These are phyloP conservation scores for Rosalia funebris DNA, from an alignment of 2,888 invertebrate genomes.

Conservation along the genomic window DNA sequence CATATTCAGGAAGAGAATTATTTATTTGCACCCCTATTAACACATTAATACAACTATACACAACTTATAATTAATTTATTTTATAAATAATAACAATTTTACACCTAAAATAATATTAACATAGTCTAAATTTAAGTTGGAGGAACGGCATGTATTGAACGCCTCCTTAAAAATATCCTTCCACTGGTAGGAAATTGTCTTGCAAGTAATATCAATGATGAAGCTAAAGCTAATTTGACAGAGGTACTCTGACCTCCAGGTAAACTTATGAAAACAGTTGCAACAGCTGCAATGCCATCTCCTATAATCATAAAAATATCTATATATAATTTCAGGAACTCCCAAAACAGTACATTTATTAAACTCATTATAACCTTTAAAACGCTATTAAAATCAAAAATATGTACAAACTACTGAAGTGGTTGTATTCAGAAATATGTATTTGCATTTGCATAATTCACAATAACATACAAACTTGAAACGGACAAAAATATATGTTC, in stretches of 20 bases:
- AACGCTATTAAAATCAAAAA: too few species aligned
- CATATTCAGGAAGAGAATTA: too few species aligned
- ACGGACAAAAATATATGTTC: too few species aligned
- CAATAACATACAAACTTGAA: too few species aligned
- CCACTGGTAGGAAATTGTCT: constrained; percentile 69
- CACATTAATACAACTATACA: not conserved
- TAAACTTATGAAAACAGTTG: constrained; percentile 88
- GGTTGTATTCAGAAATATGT: too few species aligned
- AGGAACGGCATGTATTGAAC: constrained; percentile 68
- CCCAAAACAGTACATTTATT: too few species aligned
- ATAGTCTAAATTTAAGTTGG: constrained; percentile 55
- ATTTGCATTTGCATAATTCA: too few species aligned
- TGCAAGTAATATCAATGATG: constrained; percentile 79
- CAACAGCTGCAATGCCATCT: constrained; percentile 90
- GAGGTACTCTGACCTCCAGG: constrained; percentile 87
- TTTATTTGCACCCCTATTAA: too few species aligned
- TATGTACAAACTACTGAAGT: too few species aligned
- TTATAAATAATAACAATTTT: constrained; percentile 44
- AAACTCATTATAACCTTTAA: too few species aligned
- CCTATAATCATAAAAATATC: constrained; percentile 62
- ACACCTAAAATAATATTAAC: constrained; percentile 35
- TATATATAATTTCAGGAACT: too few species aligned
- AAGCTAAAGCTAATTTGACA: constrained; percentile 82
- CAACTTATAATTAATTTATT: constrained; percentile 28
- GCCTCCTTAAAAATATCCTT: constrained; percentile 69